Evolutionary conservation across 2,797 vertebrate species (phyloP), one percentile per base, ranked within the genome.

Genomic region (Heteromormyrus szaboi): DNA sequence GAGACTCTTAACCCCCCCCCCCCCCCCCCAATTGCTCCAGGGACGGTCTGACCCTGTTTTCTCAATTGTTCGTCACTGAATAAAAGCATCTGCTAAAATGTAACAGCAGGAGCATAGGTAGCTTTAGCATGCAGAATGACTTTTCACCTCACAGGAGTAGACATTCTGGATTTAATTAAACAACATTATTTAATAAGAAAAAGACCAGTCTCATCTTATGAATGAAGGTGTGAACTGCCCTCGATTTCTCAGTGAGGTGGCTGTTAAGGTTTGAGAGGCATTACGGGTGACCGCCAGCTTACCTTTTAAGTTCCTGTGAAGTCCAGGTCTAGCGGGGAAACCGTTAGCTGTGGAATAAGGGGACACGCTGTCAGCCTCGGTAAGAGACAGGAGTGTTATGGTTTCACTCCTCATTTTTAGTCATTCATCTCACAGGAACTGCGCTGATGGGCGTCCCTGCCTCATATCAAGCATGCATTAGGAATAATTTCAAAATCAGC

Each of bases 221-320:
- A 41, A 79, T 44, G 33, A 79, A 37, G 65, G 65, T 72, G 65
- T 37, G 29, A 72, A 37, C 29, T 33, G 9, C 62, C 25, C 62
- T 68, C 65, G 2, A 11, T 37, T 72, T 72, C 65, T 72, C 65
- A 33, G 65, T 17, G 33, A 72, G 65, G 14, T 37, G 14, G 29
- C 65, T 37, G 33, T 37, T 72, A 6, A 37, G 65, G 65, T 37
- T 17, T 14, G 29, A 72, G 65, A 37, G 29, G 25, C 72, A 41
- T 79, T 8, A 81, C 2, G 1, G 17, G 41, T 7, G 41, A 81
- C 37, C 41, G 2, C 3, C 53, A 5, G 22, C 89, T 90, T 94
- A 96, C 96, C 96, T 96, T 95, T 95, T 91, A 92, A 93, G 92
- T 95, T 96, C 91, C 95, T 95, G 94, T 95, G 94, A 90, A 93